Percentiles rank a stretch among this genome's conserved stretches.
Conservation (phyloP, 2,888 invertebrate genomes). For the Eudasyphora cyanicolor region DNA sequence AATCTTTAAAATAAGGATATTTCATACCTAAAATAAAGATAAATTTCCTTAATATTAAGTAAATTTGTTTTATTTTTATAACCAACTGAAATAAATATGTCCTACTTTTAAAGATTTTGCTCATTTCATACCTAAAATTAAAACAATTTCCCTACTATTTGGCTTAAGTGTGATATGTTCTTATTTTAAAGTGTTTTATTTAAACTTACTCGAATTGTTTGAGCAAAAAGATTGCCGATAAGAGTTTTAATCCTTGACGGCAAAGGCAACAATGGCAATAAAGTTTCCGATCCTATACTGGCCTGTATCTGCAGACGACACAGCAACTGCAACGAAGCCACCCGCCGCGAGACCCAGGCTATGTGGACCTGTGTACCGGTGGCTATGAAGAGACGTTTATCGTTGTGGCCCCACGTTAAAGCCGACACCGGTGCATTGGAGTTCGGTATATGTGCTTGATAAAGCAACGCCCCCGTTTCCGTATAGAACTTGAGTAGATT, state of each 20-base stretch:
- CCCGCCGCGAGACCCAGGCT: conserved; percentile 94
- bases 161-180: too few relatives aligned
- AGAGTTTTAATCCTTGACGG: conserved; percentile 92
- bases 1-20: too few relatives aligned
- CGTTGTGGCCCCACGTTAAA: conserved; percentile 99
- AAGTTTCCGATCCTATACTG: conserved; percentile 87
- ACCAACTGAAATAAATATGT: too few relatives aligned
- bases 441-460: conserved; percentile 89
- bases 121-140: too few relatives aligned
- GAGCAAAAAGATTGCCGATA: conserved; percentile 92
- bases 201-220: conserved; percentile 91
- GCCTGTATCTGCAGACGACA: conserved; percentile 91
- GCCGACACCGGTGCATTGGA: conserved; percentile 91
- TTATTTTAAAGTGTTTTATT: not conserved
- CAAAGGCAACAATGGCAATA: conserved; percentile 90
- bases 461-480: conserved; percentile 90
- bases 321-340: conserved; percentile 94
- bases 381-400: conserved; percentile 95
- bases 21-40: too few relatives aligned
- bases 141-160: too few relatives aligned
- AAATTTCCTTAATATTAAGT: too few relatives aligned
- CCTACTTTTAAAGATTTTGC: too few relatives aligned
- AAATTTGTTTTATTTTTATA: too few relatives aligned
- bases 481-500: conserved; percentile 96
- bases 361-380: conserved; percentile 95